These are phyloP conservation scores for Lophotriccus pileatus DNA, from an alignment of 2,797 vertebrate species.

Conservation along the genomic window DNA sequence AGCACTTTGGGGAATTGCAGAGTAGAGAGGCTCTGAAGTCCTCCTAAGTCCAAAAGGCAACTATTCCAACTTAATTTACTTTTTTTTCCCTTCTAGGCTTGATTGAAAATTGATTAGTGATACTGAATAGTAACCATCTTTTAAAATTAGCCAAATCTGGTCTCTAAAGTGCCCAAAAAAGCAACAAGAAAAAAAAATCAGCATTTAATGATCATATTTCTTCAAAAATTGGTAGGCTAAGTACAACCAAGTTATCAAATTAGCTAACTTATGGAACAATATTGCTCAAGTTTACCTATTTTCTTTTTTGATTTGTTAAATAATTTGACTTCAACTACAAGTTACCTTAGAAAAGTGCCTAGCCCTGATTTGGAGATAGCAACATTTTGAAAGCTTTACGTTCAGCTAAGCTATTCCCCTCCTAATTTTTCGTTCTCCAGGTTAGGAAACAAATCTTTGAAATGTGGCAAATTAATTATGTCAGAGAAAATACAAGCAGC, in stretches of 20 bases:
- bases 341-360: neutral
- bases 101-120: neutral
- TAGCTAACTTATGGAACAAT: neutral
- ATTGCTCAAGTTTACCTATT: neutral
- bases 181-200: neutral
- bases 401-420: neutral
- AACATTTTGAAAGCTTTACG: neutral
- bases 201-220: neutral
- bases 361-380: neutral
- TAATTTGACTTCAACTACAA: neutral
- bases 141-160: neutral
- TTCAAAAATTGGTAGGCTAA: neutral
- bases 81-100: neutral
- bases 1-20: neutral
- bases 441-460: neutral
- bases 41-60: neutral
- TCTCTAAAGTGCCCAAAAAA: neutral
- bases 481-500: neutral
- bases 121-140: neutral
- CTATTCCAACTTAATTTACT: neutral
- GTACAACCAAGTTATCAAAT: neutral
- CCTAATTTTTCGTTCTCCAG: neutral
- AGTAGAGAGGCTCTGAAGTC: neutral
- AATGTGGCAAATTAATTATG: neutral
- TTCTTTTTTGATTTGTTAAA: neutral